Evolutionary conservation across 2,797 vertebrate species (phyloP).

Genomic region (Tapera naevia): DNA sequence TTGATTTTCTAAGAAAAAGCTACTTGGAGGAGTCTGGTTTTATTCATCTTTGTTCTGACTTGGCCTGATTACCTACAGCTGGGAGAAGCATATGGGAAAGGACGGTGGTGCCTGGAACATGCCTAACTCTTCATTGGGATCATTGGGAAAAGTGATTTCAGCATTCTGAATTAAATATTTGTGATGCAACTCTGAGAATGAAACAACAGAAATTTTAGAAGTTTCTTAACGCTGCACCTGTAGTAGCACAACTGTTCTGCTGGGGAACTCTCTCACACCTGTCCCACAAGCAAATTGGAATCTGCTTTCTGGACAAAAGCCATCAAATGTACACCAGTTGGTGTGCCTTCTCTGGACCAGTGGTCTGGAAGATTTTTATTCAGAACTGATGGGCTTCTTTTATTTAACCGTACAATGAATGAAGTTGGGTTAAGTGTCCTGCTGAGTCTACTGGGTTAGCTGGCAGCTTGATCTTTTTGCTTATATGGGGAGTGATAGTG

Average conservation of each 20-base stretch:
- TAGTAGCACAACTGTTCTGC: background rate
- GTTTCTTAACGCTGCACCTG: background rate
- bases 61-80: background rate
- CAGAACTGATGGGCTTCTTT: background rate
- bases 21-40: background rate
- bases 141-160: background rate
- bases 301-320: background rate
- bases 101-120: background rate
- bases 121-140: background rate
- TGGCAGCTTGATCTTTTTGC: background rate
- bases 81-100: background rate
- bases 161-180: background rate
- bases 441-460: background rate
- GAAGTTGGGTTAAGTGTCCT: background rate
- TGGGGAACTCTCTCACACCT: background rate
- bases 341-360: background rate
- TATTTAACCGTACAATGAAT: background rate
- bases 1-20: background rate
- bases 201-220: background rate
- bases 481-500: background rate
- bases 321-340: background rate
- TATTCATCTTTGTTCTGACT: background rate
- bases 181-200: background rate
- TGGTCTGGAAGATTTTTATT: background rate
- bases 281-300: background rate